Conservation (phyloP, 2,113 vertebrate genomes). For the Muntiacus muntjak region DNA sequence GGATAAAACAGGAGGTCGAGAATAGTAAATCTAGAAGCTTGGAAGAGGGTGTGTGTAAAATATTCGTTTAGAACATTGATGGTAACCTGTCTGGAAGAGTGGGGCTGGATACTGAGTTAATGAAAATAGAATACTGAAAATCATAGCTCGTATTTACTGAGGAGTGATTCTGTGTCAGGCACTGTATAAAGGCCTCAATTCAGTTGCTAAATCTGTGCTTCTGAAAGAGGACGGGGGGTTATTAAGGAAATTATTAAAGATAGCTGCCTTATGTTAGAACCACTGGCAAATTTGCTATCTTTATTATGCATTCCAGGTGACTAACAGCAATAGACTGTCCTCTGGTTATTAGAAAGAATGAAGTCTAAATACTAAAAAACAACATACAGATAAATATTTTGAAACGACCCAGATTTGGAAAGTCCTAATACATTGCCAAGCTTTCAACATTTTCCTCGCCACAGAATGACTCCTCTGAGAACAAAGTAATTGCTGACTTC, state of each 20-base stretch:
- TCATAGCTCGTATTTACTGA: neutral
- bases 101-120: neutral
- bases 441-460: constrained; percentile 67
- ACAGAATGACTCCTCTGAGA: constrained; percentile 69
- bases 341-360: constrained; percentile 64
- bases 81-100: neutral
- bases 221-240: neutral
- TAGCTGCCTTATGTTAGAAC: neutral
- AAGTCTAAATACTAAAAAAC: constrained; percentile 52
- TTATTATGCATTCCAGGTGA: constrained; percentile 32
- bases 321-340: constrained; percentile 35
- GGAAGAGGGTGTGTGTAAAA: neutral
- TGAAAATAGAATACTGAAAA: neutral
- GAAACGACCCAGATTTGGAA: constrained; percentile 64
- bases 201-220: neutral
- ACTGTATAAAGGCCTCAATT: neutral
- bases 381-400: constrained; percentile 69
- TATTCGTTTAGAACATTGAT: neutral
- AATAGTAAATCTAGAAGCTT: neutral
- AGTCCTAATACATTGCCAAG: constrained; percentile 60
- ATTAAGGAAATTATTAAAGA: neutral
- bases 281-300: neutral
- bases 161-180: neutral
- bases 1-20: neutral
- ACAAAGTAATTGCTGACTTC: constrained; percentile 70